Conservation (phyloP, 1,140 invertebrate species). For the Nasonia giraulti region DNA sequence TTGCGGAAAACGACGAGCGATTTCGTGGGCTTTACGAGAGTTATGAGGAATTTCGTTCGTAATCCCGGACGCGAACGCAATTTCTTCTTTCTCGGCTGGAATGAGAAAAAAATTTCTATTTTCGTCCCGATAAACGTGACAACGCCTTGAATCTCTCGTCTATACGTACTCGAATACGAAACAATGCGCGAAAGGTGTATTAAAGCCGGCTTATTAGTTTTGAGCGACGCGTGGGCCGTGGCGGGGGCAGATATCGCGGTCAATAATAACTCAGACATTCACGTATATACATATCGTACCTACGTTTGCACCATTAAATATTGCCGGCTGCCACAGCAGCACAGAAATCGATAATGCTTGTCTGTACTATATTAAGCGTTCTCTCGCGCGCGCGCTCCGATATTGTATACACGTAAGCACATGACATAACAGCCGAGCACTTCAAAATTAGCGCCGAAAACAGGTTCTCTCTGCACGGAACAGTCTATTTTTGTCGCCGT, state of each 20-base stretch:
- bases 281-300: neutral
- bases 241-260: neutral
- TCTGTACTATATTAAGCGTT: slow-evolving; percentile 16
- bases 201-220: neutral
- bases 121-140: too few species aligned
- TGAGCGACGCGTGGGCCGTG: too few species aligned
- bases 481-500: neutral
- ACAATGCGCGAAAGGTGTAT: neutral
- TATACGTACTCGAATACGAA: neutral
- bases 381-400: neutral
- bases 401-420: slow-evolving; percentile 27
- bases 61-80: too few species aligned
- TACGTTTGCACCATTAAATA: neutral
- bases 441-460: slow-evolving; percentile 1
- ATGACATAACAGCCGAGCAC: slow-evolving; percentile 22
- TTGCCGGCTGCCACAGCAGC: neutral
- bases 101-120: too few species aligned
- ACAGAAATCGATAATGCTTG: slow-evolving; percentile 39
- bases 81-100: too few species aligned
- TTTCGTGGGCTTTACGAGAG: neutral
- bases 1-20: neutral
- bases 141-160: too few species aligned
- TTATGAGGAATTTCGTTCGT: neutral
- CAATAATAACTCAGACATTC: slow-evolving; percentile 27
- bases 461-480: neutral